A percentile compares a stretch with the other conserved stretches of the same genome.
These are phyloP conservation scores for Criorhina ranunculi DNA, from an alignment of 2,888 invertebrate species.

Conservation along the genomic window DNA sequence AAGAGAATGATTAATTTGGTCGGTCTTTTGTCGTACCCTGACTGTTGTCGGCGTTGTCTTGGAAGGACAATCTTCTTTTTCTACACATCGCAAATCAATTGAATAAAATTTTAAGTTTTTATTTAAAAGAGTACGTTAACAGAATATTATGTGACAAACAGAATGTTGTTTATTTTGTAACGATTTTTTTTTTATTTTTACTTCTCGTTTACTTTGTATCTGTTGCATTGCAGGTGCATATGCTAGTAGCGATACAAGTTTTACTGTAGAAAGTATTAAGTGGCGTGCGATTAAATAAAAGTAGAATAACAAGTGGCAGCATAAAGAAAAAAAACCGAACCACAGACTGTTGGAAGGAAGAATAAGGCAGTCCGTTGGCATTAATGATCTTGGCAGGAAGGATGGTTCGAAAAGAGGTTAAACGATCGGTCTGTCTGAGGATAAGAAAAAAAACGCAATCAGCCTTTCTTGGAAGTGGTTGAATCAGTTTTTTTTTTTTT, in stretches of 20 bases:
- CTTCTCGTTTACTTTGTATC: slow-evolving; percentile 12
- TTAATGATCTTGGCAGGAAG: slow-evolving; percentile 45
- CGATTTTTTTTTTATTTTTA: slow-evolving; percentile 25
- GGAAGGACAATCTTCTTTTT: neutral
- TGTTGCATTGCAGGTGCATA: slow-evolving; percentile 55
- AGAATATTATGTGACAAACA: slow-evolving; percentile 63
- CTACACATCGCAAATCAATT: slow-evolving; percentile 52
- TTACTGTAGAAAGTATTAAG: slow-evolving; percentile 58
- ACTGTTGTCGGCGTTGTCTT: slow-evolving; percentile 30
- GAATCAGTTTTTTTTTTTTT: neutral
- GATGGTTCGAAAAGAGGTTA: slow-evolving; percentile 30
- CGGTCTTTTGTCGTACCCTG: too few species aligned
- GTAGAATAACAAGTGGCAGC: slow-evolving; percentile 67
- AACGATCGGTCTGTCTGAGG: neutral
- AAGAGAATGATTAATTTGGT: slow-evolving; percentile 68
- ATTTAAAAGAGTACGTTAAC: slow-evolving; percentile 48
- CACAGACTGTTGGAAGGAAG: slow-evolving; percentile 4
- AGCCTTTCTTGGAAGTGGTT: slow-evolving; percentile 21
- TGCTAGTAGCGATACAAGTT: slow-evolving; percentile 50
- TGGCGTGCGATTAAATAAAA: slow-evolving; percentile 47
- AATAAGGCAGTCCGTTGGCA: slow-evolving; percentile 14
- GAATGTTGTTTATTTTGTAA: slow-evolving; percentile 59
- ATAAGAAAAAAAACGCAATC: neutral
- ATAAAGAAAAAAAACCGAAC: slow-evolving; percentile 7
- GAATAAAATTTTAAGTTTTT: slow-evolving; percentile 47